Evolutionary conservation across 1,140 invertebrate genomes (phyloP).

Genomic region (Drosophila sulfurigaster): DNA sequence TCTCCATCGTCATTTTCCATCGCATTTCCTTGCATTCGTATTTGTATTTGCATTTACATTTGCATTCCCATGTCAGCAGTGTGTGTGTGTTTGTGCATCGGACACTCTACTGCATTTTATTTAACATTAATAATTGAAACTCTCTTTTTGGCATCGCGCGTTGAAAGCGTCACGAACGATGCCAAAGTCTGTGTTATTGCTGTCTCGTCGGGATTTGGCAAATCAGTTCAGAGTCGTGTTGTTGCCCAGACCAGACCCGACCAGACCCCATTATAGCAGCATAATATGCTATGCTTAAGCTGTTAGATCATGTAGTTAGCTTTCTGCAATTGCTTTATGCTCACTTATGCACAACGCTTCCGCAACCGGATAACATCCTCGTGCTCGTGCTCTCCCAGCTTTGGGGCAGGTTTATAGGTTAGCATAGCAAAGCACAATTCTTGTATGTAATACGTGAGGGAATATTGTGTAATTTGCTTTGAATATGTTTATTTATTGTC

Average conservation of each 20-base stretch:
- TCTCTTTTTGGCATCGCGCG: slow-evolving; percentile 19
- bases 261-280: not conserved
- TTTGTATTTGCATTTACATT: slow-evolving; percentile 9
- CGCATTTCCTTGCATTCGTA: slow-evolving; percentile 6
- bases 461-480: no score
- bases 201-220: slow-evolving; percentile 7
- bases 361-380: no score
- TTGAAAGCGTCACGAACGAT: slow-evolving; percentile 4
- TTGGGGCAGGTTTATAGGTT: no score
- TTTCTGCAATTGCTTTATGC: not conserved
- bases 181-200: slow-evolving; percentile 16
- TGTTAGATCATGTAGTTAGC: not conserved
- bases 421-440: no score
- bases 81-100: slow-evolving; percentile 32
- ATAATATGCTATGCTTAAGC: not conserved
- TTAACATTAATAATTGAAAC: slow-evolving; percentile 73
- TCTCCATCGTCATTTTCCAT: not conserved
- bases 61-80: not conserved
- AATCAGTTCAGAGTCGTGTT: not conserved
- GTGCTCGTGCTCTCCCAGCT: no score
- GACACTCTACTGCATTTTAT: slow-evolving; percentile 65
- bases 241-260: not conserved
- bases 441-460: no score
- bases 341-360: no score
- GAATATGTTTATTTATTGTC: no score